Base-by-base conservation (phyloP, 2,113 vertebrate species). In the Theropithecus gelada region DNA sequence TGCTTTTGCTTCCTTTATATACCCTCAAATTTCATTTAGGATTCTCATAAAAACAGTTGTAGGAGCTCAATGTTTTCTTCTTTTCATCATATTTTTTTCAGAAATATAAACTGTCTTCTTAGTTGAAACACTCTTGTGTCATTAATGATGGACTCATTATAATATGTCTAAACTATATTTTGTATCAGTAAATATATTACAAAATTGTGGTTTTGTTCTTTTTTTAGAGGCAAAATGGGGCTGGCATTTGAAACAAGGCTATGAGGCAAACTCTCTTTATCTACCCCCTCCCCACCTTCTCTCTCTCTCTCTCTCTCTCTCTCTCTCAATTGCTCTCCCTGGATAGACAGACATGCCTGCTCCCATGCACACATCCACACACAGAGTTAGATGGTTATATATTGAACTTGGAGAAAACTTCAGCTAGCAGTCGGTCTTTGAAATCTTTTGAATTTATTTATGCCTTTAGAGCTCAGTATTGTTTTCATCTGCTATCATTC, bases 401-500 rank as follows among this genome's bases (percentile, higher is more conserved):
- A 66, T 82, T 95, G 72, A 96, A 93, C 73, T 82, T 93, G 75
- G 72, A 57, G 52, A 78, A 96, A 98, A 83, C 22, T 22, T 85
- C 96, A 94, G 64, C 79, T 87, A 79, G 45, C 59, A 35, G 32
- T 83, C 8, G 3, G 13, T 94, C 79, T 98, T 97, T 97, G 91
- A 98, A 98, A 96, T 97, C 80, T 86, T 96, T 93, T 68, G 52
- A 57, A 45, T 94, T 93, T 93, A 55, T 68, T 96, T 13, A 16
- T 43, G 82, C 68, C 87, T 98, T 97, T 52, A 73, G 97, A 98
- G 75, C 96, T 98, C 91, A 93, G 59, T 43, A 35, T 59, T 96
- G 35, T 96, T 98, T 98, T 98, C 81, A 97, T 98, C 97, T 98
- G 1, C 55, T 96, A 66, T 94, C 82, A 61, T 97, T 86, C 90